Conservation (phyloP, 2,888 invertebrate species). For the Oscheius onirici region DNA sequence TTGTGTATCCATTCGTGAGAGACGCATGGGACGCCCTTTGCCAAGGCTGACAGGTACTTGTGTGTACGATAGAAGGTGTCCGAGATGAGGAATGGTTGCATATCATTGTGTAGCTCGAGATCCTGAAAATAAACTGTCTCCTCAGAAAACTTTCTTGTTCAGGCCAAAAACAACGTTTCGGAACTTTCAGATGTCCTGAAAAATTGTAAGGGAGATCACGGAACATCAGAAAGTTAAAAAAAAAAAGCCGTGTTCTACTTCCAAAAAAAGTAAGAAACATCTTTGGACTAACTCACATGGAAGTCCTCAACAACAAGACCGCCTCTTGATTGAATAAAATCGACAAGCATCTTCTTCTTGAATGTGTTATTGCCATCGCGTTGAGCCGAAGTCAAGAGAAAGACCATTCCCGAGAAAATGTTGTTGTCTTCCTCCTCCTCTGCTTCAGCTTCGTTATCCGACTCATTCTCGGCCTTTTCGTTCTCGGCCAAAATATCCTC, state of each 20-base stretch:
- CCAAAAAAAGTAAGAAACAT: too few species aligned
- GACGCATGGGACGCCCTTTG: conserved; percentile 78
- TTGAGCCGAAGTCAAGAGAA: conserved; percentile 69
- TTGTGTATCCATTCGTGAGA: conserved; percentile 81
- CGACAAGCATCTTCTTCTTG: conserved; percentile 63
- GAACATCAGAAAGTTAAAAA: too few species aligned
- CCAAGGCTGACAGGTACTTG: conserved; percentile 81
- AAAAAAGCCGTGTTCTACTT: too few species aligned
- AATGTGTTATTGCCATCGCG: conserved; percentile 48
- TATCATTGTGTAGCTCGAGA: conserved; percentile 29
- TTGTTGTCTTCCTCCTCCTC: conserved; percentile 3
- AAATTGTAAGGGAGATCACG: too few species aligned
- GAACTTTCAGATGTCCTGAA: conserved; percentile 15
- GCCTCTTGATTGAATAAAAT: conserved; percentile 56
- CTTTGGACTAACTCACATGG: conserved; percentile 45
- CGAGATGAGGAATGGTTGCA: conserved; percentile 74
- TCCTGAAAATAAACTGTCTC: conserved; percentile 33
- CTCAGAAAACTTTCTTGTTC: neutral
- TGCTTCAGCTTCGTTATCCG: neutral
- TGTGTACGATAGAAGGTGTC: conserved; percentile 81
- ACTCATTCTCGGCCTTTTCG: conserved; percentile 20
- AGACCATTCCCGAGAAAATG: conserved; percentile 38
- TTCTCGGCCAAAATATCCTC: neutral
- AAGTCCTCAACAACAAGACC: conserved; percentile 66
- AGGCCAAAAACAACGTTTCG: too few species aligned